Evolutionary conservation across 2,797 vertebrate genomes (phyloP).

Genomic region (Propithecus perrieri): DNA sequence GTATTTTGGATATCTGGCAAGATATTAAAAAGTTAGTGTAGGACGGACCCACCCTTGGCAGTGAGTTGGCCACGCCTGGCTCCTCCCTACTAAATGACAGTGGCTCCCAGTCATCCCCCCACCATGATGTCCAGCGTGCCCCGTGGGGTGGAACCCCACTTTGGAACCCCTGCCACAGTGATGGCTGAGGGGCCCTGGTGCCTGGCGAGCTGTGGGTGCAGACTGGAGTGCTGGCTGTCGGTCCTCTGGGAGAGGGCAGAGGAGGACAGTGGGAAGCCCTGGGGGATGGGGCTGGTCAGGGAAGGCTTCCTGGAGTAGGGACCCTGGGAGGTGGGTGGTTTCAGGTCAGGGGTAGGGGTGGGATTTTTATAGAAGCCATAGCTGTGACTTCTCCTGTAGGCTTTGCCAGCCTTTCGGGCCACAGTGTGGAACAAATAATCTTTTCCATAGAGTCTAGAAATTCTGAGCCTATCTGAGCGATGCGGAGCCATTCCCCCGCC

Average conservation of each 20-base stretch:
- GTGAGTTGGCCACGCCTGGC: background rate
- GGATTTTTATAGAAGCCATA: slow-evolving; percentile 17
- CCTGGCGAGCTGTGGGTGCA: background rate
- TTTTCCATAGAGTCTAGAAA: background rate
- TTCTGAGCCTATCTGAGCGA: background rate
- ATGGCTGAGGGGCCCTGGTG: background rate
- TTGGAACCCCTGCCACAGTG: background rate
- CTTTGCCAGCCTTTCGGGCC: background rate
- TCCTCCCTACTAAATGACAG: background rate
- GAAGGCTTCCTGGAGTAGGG: background rate
- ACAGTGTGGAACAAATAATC: background rate
- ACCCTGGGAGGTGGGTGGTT: background rate
- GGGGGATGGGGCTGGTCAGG: background rate
- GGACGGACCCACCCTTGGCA: background rate
- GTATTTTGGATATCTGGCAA: slow-evolving; percentile 51
- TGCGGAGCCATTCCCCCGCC: background rate
- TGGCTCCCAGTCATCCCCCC: background rate
- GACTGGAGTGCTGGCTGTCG: background rate
- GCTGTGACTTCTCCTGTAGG: background rate
- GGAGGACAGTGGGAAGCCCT: background rate
- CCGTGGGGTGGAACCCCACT: background rate
- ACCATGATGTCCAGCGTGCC: background rate
- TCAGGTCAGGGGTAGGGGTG: background rate
- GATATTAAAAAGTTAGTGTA: background rate
- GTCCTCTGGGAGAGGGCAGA: background rate